Evolutionary conservation across 2,113 vertebrate species (phyloP), one percentile per base, ranked within the genome.

Genomic region (Leucopsar rothschildi): DNA sequence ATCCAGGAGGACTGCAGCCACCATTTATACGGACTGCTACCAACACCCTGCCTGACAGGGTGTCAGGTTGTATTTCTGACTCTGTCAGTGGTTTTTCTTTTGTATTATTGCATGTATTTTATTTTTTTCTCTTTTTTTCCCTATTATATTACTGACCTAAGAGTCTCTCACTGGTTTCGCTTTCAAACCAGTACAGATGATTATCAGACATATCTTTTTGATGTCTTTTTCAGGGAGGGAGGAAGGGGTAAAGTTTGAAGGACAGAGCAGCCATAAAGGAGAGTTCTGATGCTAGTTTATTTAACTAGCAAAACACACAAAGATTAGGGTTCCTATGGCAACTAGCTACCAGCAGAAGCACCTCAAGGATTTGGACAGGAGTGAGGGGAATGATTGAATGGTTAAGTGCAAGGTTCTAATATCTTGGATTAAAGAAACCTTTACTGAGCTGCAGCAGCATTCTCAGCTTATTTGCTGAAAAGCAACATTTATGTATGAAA

Each of bases 321-420:
- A 97, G 97, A 98, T 97, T 96, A 97, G 84, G 66, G 97, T 98
- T 97, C 95, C 97, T 96, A 98, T 98, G 97, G 95, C 96, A 97
- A 98, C 97, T 82, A 89, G 79, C 95, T 94, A 61, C 85, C 50
- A 66, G 97, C 79, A 79, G 57, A 96, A 86, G 72, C 61, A 77
- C 94, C 94, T 92, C 64, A 66, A 97, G 88, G 75, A 90, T 95
- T 91, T 49, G 59, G 80, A 69, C 76, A 39, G n/a, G 68, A 76
- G 70, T 53, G 49, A 31, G n/a, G 85, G 10, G 24, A 61, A 80
- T 75, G 53, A 92, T 60, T 57, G 93, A 80, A 69, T 72, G 28
- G 64, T 96, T 96, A 90, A 95, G 72, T 37, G 23, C 15, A 35
- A 82, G 76, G 79, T 80, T 90, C 73, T 66, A 92, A 82, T 20